Conservation (phyloP, 2,113 vertebrate genomes). For the Rhinolophus sinicus region DNA sequence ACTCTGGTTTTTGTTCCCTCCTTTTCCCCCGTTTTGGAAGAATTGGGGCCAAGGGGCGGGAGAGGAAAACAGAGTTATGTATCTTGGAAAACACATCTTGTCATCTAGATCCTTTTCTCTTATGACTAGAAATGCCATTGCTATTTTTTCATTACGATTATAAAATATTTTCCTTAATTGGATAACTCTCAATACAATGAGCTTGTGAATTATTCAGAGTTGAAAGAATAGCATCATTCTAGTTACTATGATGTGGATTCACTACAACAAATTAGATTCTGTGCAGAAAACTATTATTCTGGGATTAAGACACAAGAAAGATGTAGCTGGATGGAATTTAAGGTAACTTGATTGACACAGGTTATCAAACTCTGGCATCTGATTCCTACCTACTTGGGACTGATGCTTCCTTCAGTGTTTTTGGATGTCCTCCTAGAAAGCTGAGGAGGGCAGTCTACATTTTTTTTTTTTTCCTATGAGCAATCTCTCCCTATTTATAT, state of each 20-base stretch:
- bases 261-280: background rate
- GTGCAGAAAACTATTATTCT: background rate
- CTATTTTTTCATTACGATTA: background rate
- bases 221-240: background rate
- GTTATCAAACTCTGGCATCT: background rate
- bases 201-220: background rate
- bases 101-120: background rate
- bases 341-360: background rate
- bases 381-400: background rate
- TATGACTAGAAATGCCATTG: background rate
- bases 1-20: background rate
- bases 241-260: background rate
- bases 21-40: background rate
- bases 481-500: background rate
- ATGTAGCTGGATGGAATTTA: background rate
- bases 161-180: background rate
- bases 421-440: background rate
- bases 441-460: accelerated
- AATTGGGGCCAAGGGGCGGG: background rate
- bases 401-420: background rate
- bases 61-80: background rate
- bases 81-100: background rate
- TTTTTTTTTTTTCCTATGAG: background rate
- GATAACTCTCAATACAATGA: background rate
- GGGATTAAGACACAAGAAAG: background rate